Base-by-base conservation (phyloP, 2,888 invertebrate genomes). In the Aleiodes testaceus region DNA sequence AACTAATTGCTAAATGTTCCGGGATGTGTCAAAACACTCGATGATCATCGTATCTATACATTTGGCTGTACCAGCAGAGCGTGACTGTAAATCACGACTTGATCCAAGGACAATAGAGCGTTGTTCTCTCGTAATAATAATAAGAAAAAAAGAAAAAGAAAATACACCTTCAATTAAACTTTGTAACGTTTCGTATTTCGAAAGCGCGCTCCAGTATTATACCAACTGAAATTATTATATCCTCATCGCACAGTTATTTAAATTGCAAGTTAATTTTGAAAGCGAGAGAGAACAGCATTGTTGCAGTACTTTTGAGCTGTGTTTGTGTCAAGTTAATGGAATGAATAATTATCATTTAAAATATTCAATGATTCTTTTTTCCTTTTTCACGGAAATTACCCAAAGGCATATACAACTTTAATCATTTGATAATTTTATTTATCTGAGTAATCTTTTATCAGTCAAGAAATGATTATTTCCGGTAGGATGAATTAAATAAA, bases 111-210 rank as follows among this genome's bases (percentile, higher is more conserved):
- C 59, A 59, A 59, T 65, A 14, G 49, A 65, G 30, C 65, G 49
- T 65, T 49, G 49, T 47, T 52, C 65, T 65, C 50, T 65, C 26
- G n/a, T 49, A 16, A 36, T n/a, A n/a, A n/a, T n/a, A n/a, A n/a
- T n/a, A n/a, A n/a, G n/a, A 59, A 59, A 30, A 36, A 11, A 36
- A 36, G 36, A 11, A 36, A 36, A 36, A 2, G 6, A 36, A 36
- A 36, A 36, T 36, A 59, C 36, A 53, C 53, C 53, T 26, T n/a
- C 26, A 53, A n/a, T 53, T 26, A 22, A 22, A 22, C 18, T 49
- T 22, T 47, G 16, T 22, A 65, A 26, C 65, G 30, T 65, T 65
- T 64, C 26, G 20, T 47, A 66, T 50, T 52, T 66, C 52, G 66
- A 66, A 66, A 66, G 66, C 42, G 12, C 5, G 18, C 9, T 52